Evolutionary conservation across 2,113 vertebrate genomes (phyloP), one percentile per base, ranked within the genome.

Genomic region (Hystrix cristata): DNA sequence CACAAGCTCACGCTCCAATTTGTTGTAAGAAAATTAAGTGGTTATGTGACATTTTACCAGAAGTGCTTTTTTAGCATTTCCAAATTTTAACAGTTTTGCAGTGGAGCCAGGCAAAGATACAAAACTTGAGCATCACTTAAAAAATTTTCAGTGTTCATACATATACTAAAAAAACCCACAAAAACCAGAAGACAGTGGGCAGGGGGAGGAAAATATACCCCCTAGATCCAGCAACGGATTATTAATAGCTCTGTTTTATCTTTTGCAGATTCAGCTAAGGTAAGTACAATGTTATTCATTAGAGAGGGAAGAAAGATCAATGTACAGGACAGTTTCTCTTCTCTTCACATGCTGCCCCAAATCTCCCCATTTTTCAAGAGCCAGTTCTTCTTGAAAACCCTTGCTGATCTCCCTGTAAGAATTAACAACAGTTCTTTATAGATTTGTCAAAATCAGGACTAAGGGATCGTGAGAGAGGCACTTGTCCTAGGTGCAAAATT

Each of bases 181-280:
- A 31, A 51, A 25, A 67, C 16, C 23, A 62, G 43, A 29, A 82
- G 51, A n/a, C 19, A 87, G 12, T 29, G 38, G 18, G 31, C 4
- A 90, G n/a, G 64, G 31, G 55, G 10, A 67, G 31, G 62, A 69
- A 82, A 90, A 51, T 34, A n/a, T 11, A 76, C 48, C 64, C 85
- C 80, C 43, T 27, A 46, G 83, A 71, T 92, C 27, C 43, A 88
- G 14, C 53, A 90, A 79, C 57, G 79, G 31, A 46, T 69, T 76
- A 53, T 83, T 85, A 83, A 46, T 62, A 60, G 43, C 15, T 9
- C 31, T 81, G 72, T 87, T 91, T 12, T 53, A 34, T 38, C n/a
- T 81, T 95, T 80, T 92, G n/a, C 13, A 85, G 5, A 57, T 34
- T 93, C 96, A n/a, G 21, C 10, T 96, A 89, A 88, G 46, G 6